Conservation (phyloP, 2,888 invertebrate species). For the Brassicogethes aeneus region DNA sequence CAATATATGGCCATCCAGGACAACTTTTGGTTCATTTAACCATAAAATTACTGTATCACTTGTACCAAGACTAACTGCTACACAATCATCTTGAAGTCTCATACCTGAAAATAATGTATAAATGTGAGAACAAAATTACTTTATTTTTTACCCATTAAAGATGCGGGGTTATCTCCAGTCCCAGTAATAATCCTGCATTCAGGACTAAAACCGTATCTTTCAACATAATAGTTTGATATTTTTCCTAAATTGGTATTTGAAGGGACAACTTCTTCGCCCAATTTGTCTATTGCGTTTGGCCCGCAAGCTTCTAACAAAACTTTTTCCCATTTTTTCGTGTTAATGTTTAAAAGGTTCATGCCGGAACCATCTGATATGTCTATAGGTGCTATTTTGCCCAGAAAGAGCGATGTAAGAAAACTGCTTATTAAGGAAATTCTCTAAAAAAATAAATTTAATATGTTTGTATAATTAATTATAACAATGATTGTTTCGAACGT, state of each 20-base stretch:
- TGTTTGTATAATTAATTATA: slow-evolving; percentile 1
- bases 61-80: slow-evolving; percentile 85
- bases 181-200: slow-evolving; percentile 79
- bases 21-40: slow-evolving; percentile 55
- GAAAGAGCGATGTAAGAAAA: slow-evolving; percentile 79
- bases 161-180: slow-evolving; percentile 93
- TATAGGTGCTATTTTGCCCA: slow-evolving; percentile 82
- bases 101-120: slow-evolving; percentile 53
- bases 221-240: slow-evolving; percentile 71
- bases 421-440: slow-evolving; percentile 90
- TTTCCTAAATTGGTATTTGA: slow-evolving; percentile 61
- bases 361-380: slow-evolving; percentile 92
- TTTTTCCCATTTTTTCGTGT: slow-evolving; percentile 65
- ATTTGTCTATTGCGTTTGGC: slow-evolving; percentile 59
- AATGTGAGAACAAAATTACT: slow-evolving; percentile 1
- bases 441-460: slow-evolving; percentile 41
- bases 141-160: slow-evolving; percentile 55
- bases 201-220: slow-evolving; percentile 74
- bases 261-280: slow-evolving; percentile 63
- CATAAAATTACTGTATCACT: slow-evolving; percentile 88
- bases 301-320: slow-evolving; percentile 69
- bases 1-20: slow-evolving; percentile 76
- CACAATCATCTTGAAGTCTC: slow-evolving; percentile 67
- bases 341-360: slow-evolving; percentile 89
- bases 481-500: slow-evolving; percentile 4